These are phyloP conservation scores for Psittacula derbiana DNA, from an alignment of 2,797 vertebrate genomes.

Conservation along the genomic window DNA sequence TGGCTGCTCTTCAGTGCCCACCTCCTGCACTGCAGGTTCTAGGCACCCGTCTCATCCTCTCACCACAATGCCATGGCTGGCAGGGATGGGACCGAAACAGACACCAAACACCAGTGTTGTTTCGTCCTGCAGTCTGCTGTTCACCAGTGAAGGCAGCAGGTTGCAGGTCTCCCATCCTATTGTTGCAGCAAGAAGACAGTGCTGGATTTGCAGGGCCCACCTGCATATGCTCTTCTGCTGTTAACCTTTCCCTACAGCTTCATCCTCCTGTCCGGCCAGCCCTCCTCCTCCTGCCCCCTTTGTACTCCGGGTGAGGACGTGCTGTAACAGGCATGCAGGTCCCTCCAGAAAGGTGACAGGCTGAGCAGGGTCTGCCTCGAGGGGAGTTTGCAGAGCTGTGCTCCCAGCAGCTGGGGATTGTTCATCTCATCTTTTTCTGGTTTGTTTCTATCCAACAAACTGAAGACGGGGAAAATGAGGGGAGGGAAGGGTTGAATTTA, in stretches of 20 bases:
- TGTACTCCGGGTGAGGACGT: not conserved
- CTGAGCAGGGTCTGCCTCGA: not conserved
- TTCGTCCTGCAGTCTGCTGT: not conserved
- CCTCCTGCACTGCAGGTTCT: not conserved
- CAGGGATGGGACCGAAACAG: not conserved
- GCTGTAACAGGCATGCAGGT: not conserved
- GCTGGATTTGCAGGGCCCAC: not conserved
- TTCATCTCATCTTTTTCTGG: not conserved
- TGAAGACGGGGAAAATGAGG: not conserved
- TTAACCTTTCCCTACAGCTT: not conserved
- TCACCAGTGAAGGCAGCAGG: not conserved
- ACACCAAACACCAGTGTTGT: not conserved
- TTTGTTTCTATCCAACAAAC: not conserved
- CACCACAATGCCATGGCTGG: not conserved
- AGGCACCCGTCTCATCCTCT: not conserved
- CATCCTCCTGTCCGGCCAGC: not conserved
- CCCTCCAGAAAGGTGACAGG: not conserved
- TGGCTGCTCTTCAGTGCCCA: not conserved
- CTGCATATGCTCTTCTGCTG: rapidly evolving
- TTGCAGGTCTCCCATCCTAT: not conserved
- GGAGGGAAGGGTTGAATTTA: not conserved
- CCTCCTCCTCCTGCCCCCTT: not conserved
- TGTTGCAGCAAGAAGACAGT: not conserved
- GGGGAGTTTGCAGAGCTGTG: not conserved
- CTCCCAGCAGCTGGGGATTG: not conserved